A percentile compares a stretch with the other conserved stretches of the same genome.
These are phyloP conservation scores for Mugil cephalus DNA, from an alignment of 2,113 vertebrate species.

Conservation along the genomic window DNA sequence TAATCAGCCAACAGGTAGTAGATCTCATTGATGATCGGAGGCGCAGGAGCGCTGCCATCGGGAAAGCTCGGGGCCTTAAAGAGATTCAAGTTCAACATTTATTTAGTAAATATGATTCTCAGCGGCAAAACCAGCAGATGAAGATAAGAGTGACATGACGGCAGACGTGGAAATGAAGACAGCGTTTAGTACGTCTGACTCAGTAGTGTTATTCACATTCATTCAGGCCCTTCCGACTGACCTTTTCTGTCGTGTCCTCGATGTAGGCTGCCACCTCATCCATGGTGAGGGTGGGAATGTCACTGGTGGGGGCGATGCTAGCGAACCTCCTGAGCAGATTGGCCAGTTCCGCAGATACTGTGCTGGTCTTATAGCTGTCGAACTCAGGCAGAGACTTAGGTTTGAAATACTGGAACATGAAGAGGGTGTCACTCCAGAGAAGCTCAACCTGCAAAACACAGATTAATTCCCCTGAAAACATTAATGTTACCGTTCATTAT, in stretches of 20 bases:
- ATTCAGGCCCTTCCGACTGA: constrained; percentile 57
- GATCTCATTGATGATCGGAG: constrained; percentile 91
- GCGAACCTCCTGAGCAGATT: constrained; percentile 94
- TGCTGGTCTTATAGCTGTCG: constrained; percentile 99
- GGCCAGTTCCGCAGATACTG: constrained; percentile 96
- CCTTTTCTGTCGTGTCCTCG: constrained; percentile 91
- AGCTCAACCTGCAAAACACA: constrained; percentile 89
- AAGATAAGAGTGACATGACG: not conserved
- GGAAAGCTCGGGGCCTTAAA: constrained; percentile 91
- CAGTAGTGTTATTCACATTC: constrained; percentile 1
- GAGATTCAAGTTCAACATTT: constrained; percentile 2
- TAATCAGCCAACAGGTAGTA: constrained; percentile 98
- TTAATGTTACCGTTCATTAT: not conserved
- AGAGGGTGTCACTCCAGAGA: constrained; percentile 92
- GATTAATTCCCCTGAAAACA: constrained; percentile 9
- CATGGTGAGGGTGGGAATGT: constrained; percentile 88
- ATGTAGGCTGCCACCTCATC: constrained; percentile 94
- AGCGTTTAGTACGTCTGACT: constrained; percentile 16
- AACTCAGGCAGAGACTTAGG: constrained; percentile 97
- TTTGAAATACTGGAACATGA: constrained; percentile 98
- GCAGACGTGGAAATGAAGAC: not conserved
- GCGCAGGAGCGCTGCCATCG: constrained; percentile 88
- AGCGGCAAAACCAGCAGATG: not conserved
- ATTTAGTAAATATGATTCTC: not conserved
- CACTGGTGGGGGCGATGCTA: constrained; percentile 88